Conservation (phyloP, 2,888 invertebrate genomes). For the Microplitis manilae region DNA sequence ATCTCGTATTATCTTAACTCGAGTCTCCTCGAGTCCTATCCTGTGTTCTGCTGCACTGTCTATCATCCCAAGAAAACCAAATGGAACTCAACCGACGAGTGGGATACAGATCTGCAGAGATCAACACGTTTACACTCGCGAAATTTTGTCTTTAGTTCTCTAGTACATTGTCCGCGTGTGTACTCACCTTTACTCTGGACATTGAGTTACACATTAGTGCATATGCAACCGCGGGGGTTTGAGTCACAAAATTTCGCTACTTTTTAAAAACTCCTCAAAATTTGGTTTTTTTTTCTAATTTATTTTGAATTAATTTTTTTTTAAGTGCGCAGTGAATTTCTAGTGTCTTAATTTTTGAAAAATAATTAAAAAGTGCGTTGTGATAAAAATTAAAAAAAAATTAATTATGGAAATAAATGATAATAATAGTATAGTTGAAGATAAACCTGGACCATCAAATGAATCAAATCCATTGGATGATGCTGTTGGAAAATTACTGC, state of each 20-base stretch:
- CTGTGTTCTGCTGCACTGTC: neutral
- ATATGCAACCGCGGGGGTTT: too few species aligned
- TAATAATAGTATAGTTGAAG: conserved; percentile 33
- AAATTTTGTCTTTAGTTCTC: too few species aligned
- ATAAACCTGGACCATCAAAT: conserved; percentile 54
- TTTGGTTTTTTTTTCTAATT: too few species aligned
- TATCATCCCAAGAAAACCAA: neutral
- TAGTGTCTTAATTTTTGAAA: neutral
- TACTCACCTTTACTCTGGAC: neutral
- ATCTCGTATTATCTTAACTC: conserved; percentile 51
- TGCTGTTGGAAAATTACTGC: conserved; percentile 67
- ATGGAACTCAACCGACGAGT: too few species aligned
- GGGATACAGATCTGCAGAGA: too few species aligned
- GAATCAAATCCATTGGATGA: conserved; percentile 63
- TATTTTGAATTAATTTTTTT: too few species aligned
- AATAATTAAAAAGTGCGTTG: neutral
- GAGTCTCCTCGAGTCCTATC: conserved; percentile 23
- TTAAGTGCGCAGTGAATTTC: too few species aligned
- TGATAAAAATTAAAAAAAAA: neutral
- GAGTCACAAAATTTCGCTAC: too few species aligned
- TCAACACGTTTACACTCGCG: too few species aligned
- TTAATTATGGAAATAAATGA: conserved; percentile 49
- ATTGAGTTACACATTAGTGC: too few species aligned
- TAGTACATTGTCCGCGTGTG: neutral
- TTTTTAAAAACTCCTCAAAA: too few species aligned